Conservation (phyloP, 2,888 invertebrate genomes). For the Rotaria macrura region DNA sequence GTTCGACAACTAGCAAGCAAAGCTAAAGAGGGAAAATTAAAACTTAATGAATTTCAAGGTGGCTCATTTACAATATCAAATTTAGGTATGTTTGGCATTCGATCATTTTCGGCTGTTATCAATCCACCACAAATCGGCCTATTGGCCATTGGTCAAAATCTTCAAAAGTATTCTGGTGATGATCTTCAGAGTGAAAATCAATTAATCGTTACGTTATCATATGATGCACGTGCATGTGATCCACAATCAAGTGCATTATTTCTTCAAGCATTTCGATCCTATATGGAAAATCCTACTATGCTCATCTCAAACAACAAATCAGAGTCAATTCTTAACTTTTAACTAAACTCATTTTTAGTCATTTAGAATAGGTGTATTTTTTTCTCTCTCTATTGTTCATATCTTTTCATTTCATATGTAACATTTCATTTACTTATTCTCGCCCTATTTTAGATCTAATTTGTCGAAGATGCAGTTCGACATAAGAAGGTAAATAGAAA, state of each 20-base stretch:
- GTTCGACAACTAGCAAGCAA: slow-evolving; percentile 28
- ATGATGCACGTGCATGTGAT: slow-evolving; percentile 27
- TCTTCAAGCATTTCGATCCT: slow-evolving; percentile 18
- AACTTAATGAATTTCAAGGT: slow-evolving; percentile 34
- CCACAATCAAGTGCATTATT: slow-evolving; percentile 6
- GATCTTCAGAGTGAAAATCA: slow-evolving; percentile 21
- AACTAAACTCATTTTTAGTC: background rate
- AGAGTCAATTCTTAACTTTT: background rate
- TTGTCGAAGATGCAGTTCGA: slow-evolving; percentile 32
- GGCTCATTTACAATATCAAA: slow-evolving; percentile 54
- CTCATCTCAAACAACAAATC: background rate
- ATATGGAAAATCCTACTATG: background rate
- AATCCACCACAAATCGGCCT: slow-evolving; percentile 62
- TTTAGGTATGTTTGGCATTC: slow-evolving; percentile 61
- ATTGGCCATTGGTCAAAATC: slow-evolving; percentile 55
- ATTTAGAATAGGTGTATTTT: background rate
- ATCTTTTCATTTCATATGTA: background rate
- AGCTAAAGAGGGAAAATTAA: slow-evolving; percentile 27
- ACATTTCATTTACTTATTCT: background rate
- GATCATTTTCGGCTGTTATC: slow-evolving; percentile 60
- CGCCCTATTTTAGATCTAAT: background rate
- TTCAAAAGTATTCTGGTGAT: slow-evolving; percentile 13
- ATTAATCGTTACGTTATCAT: slow-evolving; percentile 25
- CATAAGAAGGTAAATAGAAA: slow-evolving; percentile 24
- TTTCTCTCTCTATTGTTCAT: background rate